These are phyloP conservation scores for Brienomyrus longianalis DNA, from an alignment of 2,113 vertebrate genomes.

Conservation along the genomic window DNA sequence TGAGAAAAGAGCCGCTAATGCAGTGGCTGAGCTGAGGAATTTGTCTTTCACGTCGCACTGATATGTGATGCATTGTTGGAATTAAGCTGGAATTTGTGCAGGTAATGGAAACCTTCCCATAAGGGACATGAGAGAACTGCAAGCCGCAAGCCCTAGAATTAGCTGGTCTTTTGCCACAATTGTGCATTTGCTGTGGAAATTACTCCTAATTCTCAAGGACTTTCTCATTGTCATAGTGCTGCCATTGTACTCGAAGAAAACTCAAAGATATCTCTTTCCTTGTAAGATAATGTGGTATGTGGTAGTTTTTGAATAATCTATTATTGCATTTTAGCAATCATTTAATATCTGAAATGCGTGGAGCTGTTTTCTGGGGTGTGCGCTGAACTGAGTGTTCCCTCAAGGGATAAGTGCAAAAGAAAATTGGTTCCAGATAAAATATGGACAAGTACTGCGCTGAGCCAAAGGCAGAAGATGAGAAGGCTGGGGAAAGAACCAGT, in stretches of 20 bases:
- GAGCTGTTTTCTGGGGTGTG: not conserved
- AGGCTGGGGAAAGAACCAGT: not conserved
- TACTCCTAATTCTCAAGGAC: not conserved
- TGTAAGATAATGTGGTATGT: not conserved
- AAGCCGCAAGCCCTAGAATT: not conserved
- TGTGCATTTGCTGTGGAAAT: not conserved
- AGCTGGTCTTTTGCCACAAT: not conserved
- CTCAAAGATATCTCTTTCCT: not conserved
- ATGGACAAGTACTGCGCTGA: not conserved
- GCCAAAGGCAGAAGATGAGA: not conserved
- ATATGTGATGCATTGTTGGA: not conserved
- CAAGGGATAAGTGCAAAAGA: not conserved
- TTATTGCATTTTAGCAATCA: not conserved
- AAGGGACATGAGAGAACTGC: not conserved
- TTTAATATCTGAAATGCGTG: not conserved
- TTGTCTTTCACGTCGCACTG: not conserved
- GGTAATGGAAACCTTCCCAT: not conserved
- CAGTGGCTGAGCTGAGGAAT: not conserved
- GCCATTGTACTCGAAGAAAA: not conserved
- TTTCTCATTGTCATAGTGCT: not conserved
- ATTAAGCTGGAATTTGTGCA: not conserved
- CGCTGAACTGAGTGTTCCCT: not conserved
- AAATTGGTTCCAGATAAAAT: not conserved
- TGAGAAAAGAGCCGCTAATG: not conserved
- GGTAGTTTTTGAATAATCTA: not conserved